Conservation (phyloP, 2,797 vertebrate genomes). For the Sebastes iracundus region DNA sequence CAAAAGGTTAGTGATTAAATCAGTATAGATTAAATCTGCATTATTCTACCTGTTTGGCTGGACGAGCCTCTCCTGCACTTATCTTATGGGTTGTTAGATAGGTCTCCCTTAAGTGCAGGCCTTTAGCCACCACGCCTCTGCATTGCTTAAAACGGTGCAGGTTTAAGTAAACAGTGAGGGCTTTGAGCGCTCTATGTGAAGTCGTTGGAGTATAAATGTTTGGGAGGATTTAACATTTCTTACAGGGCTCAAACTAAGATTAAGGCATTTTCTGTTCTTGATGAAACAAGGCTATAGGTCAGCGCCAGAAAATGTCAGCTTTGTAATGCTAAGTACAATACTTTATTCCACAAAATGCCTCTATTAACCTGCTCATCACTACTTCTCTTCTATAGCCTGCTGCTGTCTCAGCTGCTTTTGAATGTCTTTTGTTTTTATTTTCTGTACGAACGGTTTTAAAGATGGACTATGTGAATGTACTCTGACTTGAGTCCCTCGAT, state of each 20-base stretch:
- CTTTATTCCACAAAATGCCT: conserved; percentile 47
- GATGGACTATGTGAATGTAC: conserved; percentile 73
- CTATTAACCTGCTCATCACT: conserved; percentile 65
- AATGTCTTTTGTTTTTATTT: conserved; percentile 42
- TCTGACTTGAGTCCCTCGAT: conserved; percentile 71
- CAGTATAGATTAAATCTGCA: conserved; percentile 60
- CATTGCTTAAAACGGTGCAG: conserved; percentile 29
- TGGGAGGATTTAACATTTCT: conserved; percentile 55
- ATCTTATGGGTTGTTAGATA: conserved; percentile 56
- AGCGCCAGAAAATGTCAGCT: conserved; percentile 66
- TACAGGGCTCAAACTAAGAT: conserved; percentile 63
- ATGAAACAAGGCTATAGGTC: conserved; percentile 58
- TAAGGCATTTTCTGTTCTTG: conserved; percentile 48
- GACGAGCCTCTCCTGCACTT: conserved; percentile 46
- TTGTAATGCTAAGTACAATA: conserved; percentile 52
- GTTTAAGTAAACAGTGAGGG: conserved; percentile 24
- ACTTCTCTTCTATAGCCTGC: conserved; percentile 59
- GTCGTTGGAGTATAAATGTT: conserved; percentile 24
- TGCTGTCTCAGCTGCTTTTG: conserved; percentile 44
- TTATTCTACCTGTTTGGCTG: conserved; percentile 61
- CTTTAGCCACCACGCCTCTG: conserved; percentile 26
- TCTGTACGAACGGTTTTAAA: conserved; percentile 25
- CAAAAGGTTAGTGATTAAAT: conserved; percentile 64
- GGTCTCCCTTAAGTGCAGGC: conserved; percentile 47
- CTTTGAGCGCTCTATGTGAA: conserved; percentile 7